Conservation (phyloP, 2,888 invertebrate genomes). For the Tenthredo amoena region DNA sequence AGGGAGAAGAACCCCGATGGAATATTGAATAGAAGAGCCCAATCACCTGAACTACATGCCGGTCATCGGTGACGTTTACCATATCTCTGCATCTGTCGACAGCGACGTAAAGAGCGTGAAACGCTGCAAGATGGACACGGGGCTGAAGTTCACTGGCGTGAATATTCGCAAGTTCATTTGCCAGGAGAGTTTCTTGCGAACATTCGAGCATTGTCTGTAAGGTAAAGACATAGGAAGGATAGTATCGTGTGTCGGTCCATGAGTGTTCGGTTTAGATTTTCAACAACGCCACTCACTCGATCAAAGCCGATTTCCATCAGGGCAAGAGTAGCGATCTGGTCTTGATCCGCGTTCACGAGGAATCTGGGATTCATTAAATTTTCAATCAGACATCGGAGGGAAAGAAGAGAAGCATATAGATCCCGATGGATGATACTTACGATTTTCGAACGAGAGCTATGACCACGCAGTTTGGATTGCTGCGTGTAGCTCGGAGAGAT, state of each 20-base stretch:
- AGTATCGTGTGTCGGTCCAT: neutral
- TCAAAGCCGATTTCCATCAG: conserved; percentile 92
- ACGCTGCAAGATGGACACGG: conserved; percentile 88
- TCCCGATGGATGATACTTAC: conserved; percentile 80
- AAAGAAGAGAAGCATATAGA: conserved; percentile 32
- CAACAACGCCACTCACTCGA: conserved; percentile 83
- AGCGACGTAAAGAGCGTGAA: conserved; percentile 91
- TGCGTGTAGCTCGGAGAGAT: conserved; percentile 87
- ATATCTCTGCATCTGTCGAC: conserved; percentile 92
- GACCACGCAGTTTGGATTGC: conserved; percentile 88
- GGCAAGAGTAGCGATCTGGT: conserved; percentile 88
- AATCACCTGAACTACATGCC: conserved; percentile 88
- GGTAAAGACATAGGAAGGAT: neutral
- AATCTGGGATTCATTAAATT: conserved; percentile 81
- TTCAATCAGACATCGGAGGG: neutral
- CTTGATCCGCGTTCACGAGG: conserved; percentile 84
- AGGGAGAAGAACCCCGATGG: neutral
- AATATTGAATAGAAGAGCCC: conserved; percentile 14
- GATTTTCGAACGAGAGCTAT: conserved; percentile 93
- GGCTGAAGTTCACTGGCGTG: conserved; percentile 88
- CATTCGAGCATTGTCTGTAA: conserved; percentile 80
- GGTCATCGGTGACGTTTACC: conserved; percentile 92
- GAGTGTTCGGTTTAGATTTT: neutral
- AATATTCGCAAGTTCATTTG: conserved; percentile 88
- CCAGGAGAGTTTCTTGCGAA: conserved; percentile 79